phyloP scores from a whole-genome alignment of 2,888 invertebrate genomes.

The Stratiomys singularior region DNA sequence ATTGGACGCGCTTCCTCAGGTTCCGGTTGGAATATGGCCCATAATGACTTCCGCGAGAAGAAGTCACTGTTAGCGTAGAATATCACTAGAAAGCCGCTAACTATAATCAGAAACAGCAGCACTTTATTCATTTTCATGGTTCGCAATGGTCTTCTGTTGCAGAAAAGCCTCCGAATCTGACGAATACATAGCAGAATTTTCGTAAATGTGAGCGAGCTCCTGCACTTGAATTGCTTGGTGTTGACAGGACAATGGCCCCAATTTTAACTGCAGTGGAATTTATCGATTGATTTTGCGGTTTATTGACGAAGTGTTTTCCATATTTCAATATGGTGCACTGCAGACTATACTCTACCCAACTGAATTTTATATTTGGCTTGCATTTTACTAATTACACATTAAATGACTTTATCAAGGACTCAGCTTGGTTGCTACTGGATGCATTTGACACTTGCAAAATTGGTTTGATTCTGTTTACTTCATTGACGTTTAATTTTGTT shows the following conservation, averaged over 20 bases:
- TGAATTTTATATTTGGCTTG: no score
- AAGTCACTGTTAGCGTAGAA: constrained; percentile 61
- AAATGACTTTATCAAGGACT: no score
- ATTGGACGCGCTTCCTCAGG: not conserved
- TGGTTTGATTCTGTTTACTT: not conserved
- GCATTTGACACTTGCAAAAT: no score
- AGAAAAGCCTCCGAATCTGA: constrained; percentile 1
- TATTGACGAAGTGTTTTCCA: constrained; percentile 23
- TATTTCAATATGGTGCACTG: no score
- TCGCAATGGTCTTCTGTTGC: constrained; percentile 2
- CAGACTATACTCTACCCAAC: no score
- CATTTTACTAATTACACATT: no score
- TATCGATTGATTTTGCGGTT: constrained; percentile 30
- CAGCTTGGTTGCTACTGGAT: no score
- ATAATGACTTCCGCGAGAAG: constrained; percentile 53
- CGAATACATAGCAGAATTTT: constrained; percentile 42
- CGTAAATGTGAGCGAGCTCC: not conserved
- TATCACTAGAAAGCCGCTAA: constrained; percentile 60
- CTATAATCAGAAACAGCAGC: constrained; percentile 58
- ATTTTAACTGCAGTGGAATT: constrained; percentile 32
- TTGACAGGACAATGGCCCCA: not conserved
- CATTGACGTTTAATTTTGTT: not conserved
- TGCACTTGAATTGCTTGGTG: not conserved
- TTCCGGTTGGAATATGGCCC: constrained; percentile 50
- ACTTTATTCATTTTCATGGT: constrained; percentile 60